phyloP scores from a whole-genome alignment of 2,888 invertebrate species.

The Aphodius granarius region DNA sequence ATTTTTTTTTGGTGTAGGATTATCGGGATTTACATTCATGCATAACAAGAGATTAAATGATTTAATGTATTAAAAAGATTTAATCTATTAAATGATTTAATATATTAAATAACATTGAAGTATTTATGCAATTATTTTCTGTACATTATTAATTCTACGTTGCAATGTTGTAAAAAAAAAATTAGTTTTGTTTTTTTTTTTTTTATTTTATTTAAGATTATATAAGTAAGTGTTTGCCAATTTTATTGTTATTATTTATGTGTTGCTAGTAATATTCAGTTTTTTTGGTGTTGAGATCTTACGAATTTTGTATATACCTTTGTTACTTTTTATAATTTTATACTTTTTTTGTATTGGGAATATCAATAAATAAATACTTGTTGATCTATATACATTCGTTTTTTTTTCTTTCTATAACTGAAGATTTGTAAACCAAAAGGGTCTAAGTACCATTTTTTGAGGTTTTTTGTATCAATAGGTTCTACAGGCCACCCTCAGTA shows the following conservation, averaged over 20 bases:
- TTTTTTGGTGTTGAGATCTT: constrained; percentile 20
- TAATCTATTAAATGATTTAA: too few relatives aligned
- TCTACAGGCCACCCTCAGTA: too few relatives aligned
- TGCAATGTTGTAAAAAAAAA: too few relatives aligned
- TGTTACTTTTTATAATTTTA: constrained; percentile 3
- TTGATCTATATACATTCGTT: not conserved
- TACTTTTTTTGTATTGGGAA: constrained; percentile 5
- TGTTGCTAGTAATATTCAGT: constrained; percentile 4
- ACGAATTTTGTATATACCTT: not conserved
- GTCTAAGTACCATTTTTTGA: too few relatives aligned
- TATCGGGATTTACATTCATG: not conserved
- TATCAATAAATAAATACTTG: not conserved
- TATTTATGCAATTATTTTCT: too few relatives aligned
- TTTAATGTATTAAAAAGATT: not conserved
- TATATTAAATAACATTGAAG: too few relatives aligned
- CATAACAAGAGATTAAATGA: not conserved
- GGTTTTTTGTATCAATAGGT: too few relatives aligned
- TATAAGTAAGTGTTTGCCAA: not conserved
- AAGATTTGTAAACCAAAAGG: too few relatives aligned
- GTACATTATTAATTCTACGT: too few relatives aligned
- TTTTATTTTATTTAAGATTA: not conserved
- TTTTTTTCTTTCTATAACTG: not conserved
- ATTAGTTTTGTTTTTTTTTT: not conserved
- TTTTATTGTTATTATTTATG: not conserved
- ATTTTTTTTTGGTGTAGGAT: not conserved